These are phyloP conservation scores for Fulica atra DNA, from an alignment of 2,113 vertebrate species.

Conservation along the genomic window DNA sequence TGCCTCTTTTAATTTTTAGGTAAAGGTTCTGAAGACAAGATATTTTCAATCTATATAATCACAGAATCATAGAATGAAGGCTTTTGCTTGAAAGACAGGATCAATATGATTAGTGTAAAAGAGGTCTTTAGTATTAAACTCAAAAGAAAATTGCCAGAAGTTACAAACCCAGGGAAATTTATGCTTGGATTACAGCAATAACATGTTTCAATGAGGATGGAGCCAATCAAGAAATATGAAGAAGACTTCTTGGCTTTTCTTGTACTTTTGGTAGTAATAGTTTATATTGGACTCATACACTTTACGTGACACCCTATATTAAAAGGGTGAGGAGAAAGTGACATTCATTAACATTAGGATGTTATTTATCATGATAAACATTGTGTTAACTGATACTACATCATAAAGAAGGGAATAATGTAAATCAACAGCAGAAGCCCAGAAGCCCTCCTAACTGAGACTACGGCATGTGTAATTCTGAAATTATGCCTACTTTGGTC, in stretches of 20 bases:
- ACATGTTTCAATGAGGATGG: not conserved
- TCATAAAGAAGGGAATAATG: not conserved
- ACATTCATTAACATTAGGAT: not conserved
- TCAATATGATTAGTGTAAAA: not conserved
- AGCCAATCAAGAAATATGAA: not conserved
- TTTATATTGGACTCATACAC: not conserved
- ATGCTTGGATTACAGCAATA: not conserved
- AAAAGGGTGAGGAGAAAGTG: not conserved
- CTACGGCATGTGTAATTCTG: not conserved
- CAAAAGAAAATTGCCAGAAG: not conserved
- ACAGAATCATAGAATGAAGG: not conserved
- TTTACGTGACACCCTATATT: not conserved
- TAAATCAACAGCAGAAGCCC: not conserved
- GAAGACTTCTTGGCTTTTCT: not conserved
- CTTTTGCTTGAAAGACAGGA: not conserved
- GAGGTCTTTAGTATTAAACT: not conserved
- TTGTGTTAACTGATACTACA: not conserved
- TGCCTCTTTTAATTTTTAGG: not conserved
- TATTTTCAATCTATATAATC: not conserved
- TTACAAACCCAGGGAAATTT: not conserved
- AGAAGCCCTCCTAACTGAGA: not conserved
- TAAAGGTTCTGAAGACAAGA: not conserved
- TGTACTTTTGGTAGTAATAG: not conserved
- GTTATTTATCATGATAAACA: not conserved
- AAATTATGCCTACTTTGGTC: not conserved